A percentile compares a stretch with the other conserved stretches of the same genome.
phyloP scores from a whole-genome alignment of 2,113 vertebrate genomes.

The Platysternon megacephalum region DNA sequence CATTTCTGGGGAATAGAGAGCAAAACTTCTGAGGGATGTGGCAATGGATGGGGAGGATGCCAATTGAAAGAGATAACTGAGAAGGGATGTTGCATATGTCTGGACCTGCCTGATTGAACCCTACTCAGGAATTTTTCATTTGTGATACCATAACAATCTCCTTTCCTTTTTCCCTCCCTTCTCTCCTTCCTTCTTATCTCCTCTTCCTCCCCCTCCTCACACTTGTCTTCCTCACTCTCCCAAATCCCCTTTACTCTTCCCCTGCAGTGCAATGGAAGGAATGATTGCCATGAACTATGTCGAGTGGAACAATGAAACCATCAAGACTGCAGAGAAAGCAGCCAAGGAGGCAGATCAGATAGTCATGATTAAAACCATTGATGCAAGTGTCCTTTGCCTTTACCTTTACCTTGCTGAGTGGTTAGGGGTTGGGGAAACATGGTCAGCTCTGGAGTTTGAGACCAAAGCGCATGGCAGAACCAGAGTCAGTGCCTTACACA shows the following conservation, averaged over 20 bases:
- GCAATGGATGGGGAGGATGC: neutral
- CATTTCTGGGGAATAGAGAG: neutral
- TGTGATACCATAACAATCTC: neutral
- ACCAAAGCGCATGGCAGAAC: neutral
- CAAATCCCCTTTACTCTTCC: neutral
- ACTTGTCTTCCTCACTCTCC: neutral
- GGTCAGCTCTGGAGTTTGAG: accelerated
- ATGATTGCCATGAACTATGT: slow-evolving; percentile 59
- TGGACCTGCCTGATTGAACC: neutral
- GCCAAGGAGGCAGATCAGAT: slow-evolving; percentile 67
- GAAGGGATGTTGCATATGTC: neutral
- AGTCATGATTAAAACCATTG: slow-evolving; percentile 63
- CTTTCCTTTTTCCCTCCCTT: no score
- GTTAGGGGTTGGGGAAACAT: neutral
- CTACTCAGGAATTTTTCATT: neutral
- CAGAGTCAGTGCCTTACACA: neutral
- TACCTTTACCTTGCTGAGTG: no score
- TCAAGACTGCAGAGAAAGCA: slow-evolving; percentile 66
- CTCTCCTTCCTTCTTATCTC: neutral
- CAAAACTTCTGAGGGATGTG: neutral
- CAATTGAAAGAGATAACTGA: neutral
- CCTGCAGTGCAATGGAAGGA: slow-evolving; percentile 63
- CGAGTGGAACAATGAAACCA: slow-evolving; percentile 71
- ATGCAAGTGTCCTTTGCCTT: slow-evolving; percentile 37
- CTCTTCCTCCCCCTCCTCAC: neutral